Percentiles rank a stretch among this genome's conserved stretches.
These are phyloP conservation scores for Poecilobothrus nobilitatus DNA, from an alignment of 2,888 invertebrate species.

Conservation along the genomic window DNA sequence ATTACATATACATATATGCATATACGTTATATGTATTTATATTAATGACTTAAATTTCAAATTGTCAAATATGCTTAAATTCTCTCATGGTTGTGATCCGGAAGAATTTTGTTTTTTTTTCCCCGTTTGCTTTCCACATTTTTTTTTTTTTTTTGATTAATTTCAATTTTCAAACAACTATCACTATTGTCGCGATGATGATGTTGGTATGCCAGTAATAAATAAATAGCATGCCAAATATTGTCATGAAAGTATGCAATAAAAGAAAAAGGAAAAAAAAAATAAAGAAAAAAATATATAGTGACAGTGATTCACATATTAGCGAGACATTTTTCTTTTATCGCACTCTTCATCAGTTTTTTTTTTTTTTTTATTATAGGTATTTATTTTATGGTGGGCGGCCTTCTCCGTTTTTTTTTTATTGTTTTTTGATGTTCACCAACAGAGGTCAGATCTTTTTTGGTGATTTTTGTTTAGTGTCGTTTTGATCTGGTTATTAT, in stretches of 20 bases:
- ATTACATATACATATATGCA: not conserved
- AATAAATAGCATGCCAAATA: not conserved
- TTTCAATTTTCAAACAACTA: not conserved
- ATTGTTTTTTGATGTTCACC: not conserved
- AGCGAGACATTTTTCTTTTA: not conserved
- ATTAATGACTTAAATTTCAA: not conserved
- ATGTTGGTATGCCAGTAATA: not conserved
- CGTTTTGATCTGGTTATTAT: not conserved
- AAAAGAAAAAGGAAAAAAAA: not conserved
- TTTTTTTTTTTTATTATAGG: not conserved
- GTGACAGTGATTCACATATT: constrained; percentile 1
- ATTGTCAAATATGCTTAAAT: not conserved
- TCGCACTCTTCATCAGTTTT: not conserved
- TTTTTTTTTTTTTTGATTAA: not conserved
- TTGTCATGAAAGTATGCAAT: not conserved
- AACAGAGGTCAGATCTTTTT: not conserved
- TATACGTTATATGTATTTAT: too few relatives aligned
- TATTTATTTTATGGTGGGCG: not conserved
- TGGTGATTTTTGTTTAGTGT: too few relatives aligned
- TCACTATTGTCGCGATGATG: not conserved
- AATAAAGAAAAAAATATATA: not conserved
- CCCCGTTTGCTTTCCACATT: not conserved
- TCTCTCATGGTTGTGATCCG: not conserved
- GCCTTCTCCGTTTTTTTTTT: not conserved
- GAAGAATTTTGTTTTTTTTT: not conserved